A percentile compares a stretch with the other conserved stretches of the same genome.
Conservation (phyloP, 2,888 invertebrate genomes). For the Macaria liturata region DNA sequence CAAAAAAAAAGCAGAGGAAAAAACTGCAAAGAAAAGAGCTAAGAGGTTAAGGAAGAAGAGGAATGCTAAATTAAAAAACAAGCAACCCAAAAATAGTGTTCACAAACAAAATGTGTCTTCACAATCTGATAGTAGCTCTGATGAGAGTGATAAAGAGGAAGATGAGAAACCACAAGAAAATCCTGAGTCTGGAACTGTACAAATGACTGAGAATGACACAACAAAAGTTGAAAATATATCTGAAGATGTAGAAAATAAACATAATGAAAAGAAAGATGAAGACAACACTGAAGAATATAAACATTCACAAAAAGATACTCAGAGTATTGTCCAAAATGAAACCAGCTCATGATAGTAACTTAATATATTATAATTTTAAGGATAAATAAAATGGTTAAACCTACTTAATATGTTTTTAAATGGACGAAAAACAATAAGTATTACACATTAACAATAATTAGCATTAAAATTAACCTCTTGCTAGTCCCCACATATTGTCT, state of each 20-base stretch:
- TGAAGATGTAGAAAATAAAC: conserved; percentile 17
- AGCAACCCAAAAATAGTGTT: conserved; percentile 60
- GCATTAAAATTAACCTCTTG: background rate
- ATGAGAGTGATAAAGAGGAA: conserved; percentile 41
- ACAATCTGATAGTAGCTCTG: conserved; percentile 61
- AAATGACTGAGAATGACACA: too few relatives aligned
- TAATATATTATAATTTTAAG: background rate
- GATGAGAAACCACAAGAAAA: conserved; percentile 10
- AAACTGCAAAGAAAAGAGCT: conserved; percentile 95
- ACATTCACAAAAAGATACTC: conserved; percentile 16
- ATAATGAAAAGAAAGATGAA: background rate
- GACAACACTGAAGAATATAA: conserved; percentile 1
- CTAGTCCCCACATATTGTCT: too few relatives aligned
- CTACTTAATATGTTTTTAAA: background rate
- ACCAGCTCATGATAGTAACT: conserved; percentile 4
- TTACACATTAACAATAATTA: background rate
- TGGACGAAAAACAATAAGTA: conserved; percentile 1
- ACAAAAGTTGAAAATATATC: too few relatives aligned
- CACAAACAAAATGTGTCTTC: conserved; percentile 40
- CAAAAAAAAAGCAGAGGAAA: conserved; percentile 87
- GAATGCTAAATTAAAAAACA: conserved; percentile 64
- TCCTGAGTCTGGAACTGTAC: too few relatives aligned
- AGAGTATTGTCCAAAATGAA: conserved; percentile 9
- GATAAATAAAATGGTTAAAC: conserved; percentile 1
- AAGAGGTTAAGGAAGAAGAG: conserved; percentile 92